Conservation (phyloP, 1,140 invertebrate genomes). For the Rhizoglyphus robini region DNA sequence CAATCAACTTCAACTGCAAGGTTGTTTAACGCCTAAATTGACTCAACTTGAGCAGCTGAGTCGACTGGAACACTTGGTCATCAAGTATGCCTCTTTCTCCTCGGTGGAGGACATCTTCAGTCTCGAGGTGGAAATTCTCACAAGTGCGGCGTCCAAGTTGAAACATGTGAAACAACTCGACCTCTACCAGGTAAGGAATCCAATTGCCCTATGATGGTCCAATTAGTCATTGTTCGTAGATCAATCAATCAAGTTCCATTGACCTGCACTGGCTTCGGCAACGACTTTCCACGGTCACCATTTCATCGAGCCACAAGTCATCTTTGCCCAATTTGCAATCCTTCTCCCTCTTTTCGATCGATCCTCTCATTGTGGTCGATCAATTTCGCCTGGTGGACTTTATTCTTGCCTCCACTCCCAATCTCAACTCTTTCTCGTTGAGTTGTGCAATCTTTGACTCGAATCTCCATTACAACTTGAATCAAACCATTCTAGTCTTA, state of each 20-base stretch:
- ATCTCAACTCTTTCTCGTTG: background rate
- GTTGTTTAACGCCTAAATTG: background rate
- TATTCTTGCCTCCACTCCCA: background rate
- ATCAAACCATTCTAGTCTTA: constrained; percentile 5
- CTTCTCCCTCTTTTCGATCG: background rate
- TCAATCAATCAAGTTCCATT: background rate
- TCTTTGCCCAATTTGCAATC: background rate
- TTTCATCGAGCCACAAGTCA: background rate
- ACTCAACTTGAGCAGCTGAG: background rate
- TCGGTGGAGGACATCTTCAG: background rate
- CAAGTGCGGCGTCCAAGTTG: background rate
- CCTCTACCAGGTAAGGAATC: constrained; percentile 4
- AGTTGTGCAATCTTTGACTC: background rate
- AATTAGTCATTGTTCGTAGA: too few relatives aligned
- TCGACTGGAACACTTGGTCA: background rate
- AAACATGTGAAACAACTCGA: constrained; percentile 10
- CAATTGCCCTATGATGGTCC: too few relatives aligned
- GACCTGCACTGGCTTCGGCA: constrained; percentile 1
- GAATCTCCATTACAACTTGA: background rate
- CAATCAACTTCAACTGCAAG: background rate
- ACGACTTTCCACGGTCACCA: background rate
- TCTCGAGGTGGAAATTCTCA: background rate
- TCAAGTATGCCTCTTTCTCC: background rate
- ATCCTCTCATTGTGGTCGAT: background rate
- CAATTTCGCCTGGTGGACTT: constrained; percentile 4